These are phyloP conservation scores for Oasisia sp. DNA, from an alignment of 2,888 invertebrate species.

Conservation along the genomic window DNA sequence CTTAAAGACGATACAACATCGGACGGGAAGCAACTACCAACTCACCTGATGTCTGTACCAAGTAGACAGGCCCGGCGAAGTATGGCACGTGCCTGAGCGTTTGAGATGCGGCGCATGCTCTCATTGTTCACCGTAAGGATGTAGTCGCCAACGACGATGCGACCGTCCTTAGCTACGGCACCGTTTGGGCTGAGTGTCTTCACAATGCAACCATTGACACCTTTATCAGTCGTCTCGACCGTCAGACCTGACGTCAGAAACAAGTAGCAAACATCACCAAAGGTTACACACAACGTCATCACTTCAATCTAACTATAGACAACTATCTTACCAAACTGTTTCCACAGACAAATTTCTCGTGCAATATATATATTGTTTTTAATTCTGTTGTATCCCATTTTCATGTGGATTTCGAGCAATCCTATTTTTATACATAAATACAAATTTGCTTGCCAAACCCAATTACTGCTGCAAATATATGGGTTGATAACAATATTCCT, in stretches of 20 bases:
- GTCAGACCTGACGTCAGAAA: slow-evolving; percentile 67
- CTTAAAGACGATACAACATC: no score
- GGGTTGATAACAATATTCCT: background rate
- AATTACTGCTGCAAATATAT: background rate
- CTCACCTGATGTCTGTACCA: slow-evolving; percentile 71
- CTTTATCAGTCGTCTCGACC: slow-evolving; percentile 71
- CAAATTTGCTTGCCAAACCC: background rate
- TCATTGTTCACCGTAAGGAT: slow-evolving; percentile 72
- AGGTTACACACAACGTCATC: background rate
- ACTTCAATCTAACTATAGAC: background rate
- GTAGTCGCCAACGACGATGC: slow-evolving; percentile 72
- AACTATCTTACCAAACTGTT: background rate
- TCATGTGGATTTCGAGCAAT: no score
- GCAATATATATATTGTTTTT: background rate
- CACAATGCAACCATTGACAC: slow-evolving; percentile 71
- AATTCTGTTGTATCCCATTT: background rate
- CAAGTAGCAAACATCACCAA: background rate
- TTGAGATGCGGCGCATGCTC: slow-evolving; percentile 70
- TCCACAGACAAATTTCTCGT: background rate
- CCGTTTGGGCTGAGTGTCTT: slow-evolving; percentile 69
- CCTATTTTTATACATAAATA: background rate
- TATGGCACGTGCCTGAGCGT: slow-evolving; percentile 72
- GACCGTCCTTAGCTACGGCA: slow-evolving; percentile 71
- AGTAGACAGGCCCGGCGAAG: slow-evolving; percentile 71
- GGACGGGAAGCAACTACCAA: background rate